Evolutionary conservation across 2,113 vertebrate species (phyloP), one percentile per base, ranked within the genome.

Genomic region (Heloderma charlesbogerti): DNA sequence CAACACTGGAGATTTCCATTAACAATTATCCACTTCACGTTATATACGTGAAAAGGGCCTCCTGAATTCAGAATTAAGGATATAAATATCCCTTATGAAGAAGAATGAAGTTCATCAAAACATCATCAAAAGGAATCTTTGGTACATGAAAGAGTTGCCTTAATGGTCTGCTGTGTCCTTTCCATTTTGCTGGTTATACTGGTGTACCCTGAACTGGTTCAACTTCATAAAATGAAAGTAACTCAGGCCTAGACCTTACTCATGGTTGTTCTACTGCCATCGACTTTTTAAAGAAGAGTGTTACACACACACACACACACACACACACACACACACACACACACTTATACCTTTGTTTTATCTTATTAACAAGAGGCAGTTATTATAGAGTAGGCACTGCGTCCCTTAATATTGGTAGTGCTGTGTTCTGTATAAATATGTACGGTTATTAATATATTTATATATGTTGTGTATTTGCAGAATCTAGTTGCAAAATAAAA

Each of bases 341-440:
- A 27, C 96, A 95, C 96, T 96, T 97, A 95, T 92, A 95, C 95
- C 92, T 82, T 51, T 90, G 79, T 93, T 92, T 87, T 92, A 81
- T 79, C 89, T 94, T 94, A 93, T 91, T 96, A 95, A 95, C 74
- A 94, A 92, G 92, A 95, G 81, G 80, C 91, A 92, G 57, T 92
- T 93, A 71, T 92, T 93, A 71, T 92, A 95, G 95, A 93, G 34
- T 94, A 94, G 93, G 91, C 79, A 81, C 66, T 60, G 80, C 94
- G 82, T 92, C 90, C 83, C 93, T 25, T 94, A 94, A 93, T 82
- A 25, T 92, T 91, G 92, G 91, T 94, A 22, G 92, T 92, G 92
- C 77, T 92, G 92, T 95, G 90, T 92, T 96, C 81, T 95, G 90
- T 97, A 95, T 96, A 94, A 94, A 93, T 96, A 95, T 96, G 95